Percentiles rank a stretch among this genome's conserved stretches.
Conservation (phyloP, 2,113 vertebrate genomes). For the Sebastes fasciatus region DNA sequence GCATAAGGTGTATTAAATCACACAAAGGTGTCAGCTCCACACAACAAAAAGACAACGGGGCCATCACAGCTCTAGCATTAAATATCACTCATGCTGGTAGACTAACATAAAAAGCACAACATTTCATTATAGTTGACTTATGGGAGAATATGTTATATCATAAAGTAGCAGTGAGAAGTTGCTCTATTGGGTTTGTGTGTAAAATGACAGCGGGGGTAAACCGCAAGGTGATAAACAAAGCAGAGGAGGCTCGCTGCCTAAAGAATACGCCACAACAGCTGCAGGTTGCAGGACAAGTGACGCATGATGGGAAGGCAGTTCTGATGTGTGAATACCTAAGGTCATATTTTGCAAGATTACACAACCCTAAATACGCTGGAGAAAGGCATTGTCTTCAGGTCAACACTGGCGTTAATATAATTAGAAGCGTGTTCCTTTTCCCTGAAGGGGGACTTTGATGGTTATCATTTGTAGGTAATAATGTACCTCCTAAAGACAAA, state of each 20-base stretch:
- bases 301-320: conserved; percentile 47
- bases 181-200: conserved; percentile 28
- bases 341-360: conserved; percentile 63
- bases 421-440: conserved; percentile 73
- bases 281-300: conserved; percentile 62
- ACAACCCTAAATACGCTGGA: conserved; percentile 49
- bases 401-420: conserved; percentile 73
- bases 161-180: conserved; percentile 36
- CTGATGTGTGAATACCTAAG: conserved; percentile 66
- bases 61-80: conserved; percentile 23
- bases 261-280: conserved; percentile 60
- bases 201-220: conserved; percentile 58
- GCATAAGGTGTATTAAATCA: conserved; percentile 62
- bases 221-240: conserved; percentile 63
- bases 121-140: conserved; percentile 53
- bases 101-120: conserved; percentile 34
- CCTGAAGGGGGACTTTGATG: conserved; percentile 68
- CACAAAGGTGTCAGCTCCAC: conserved; percentile 43
- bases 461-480: conserved; percentile 80
- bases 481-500: conserved; percentile 80
- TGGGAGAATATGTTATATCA: conserved; percentile 38
- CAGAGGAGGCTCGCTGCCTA: conserved; percentile 40
- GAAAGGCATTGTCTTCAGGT: conserved; percentile 71
- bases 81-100: conserved; percentile 41
- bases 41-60: conserved; percentile 40